Evolutionary conservation across 2,113 vertebrate genomes (phyloP).

Genomic region (Lanius ludovicianus): DNA sequence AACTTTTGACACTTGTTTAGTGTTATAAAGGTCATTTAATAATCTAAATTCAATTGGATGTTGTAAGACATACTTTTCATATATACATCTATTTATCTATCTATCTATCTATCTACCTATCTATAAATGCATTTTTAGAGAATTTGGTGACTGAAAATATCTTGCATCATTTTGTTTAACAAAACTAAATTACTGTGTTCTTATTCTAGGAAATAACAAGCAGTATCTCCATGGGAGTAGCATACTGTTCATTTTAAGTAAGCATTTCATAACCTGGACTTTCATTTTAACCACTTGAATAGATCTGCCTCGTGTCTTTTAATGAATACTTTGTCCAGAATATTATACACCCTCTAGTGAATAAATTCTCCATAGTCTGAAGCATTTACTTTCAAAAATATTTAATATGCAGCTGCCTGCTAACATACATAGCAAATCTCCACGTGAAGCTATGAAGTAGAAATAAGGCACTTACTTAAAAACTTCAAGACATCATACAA

Average conservation of each 20-base stretch:
- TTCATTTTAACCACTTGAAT: conserved; percentile 7
- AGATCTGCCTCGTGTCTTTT: neutral
- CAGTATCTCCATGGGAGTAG: neutral
- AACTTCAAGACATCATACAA: neutral
- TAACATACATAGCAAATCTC: neutral
- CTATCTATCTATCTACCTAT: neutral
- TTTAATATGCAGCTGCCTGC: neutral
- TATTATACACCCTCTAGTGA: conserved; percentile 5
- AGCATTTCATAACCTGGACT: neutral
- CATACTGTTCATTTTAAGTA: neutral
- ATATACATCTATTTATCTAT: neutral
- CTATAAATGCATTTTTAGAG: neutral
- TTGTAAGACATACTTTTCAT: neutral
- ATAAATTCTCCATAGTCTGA: neutral
- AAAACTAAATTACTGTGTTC: neutral
- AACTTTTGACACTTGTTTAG: neutral
- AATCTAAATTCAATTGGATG: neutral
- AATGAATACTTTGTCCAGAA: conserved; percentile 49
- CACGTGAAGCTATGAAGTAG: neutral
- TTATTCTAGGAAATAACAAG: neutral
- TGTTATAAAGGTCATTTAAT: neutral
- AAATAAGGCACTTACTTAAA: conserved; percentile 1
- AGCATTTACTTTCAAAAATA: neutral
- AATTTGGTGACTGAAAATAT: neutral
- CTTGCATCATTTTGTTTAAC: neutral